Evolutionary conservation across 2,113 vertebrate species (phyloP), one percentile per base, ranked within the genome.

Genomic region (Empidonax alnorum): DNA sequence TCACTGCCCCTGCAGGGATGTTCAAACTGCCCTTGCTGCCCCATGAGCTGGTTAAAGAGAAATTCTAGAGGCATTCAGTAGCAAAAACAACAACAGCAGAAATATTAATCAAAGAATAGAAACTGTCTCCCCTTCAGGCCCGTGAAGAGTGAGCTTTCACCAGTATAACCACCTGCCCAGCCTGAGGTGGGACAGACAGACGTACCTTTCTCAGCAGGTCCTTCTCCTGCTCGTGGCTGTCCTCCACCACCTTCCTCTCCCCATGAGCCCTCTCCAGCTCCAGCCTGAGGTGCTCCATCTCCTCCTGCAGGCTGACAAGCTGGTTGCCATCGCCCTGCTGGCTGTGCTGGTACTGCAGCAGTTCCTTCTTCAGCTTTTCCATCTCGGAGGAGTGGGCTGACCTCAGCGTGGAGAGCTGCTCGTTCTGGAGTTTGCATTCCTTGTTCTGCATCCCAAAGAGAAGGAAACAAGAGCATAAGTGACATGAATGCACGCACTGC

Each of bases 301-400:
- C 98, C 30, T 98, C 97, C 95, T 98, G 98, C 90, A 99, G 97
- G 9, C 97, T 98, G n/a, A 59, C 41, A 13, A 98, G 80, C 94
- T 98, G 98, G 55, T 88, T 96, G 46, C 56, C 77, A 0, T 97
- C 97, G 0, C 75, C 98, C 28, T 15, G 61, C 4, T 82, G 97
- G 95, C 37, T 97, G 96, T 97, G 96, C 59, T 97, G 98, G 39
- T 98, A 82, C 21, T 77, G 93, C 27, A 98, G 93, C 97, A 99
- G 97, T 91, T 99, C 98, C 93, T 98, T 99, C 96, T 98, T 98
- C 94, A 99, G 97, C 89, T 98, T 99, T 80, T 90, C 97, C 28
- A 99, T 96, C 96, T 99, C 99, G 0, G 95, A 91, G 33, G 96
- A 85, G 68, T 98, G 97, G 3, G 65, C 33, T 24, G 86, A 61